Evolutionary conservation across 2,888 invertebrate species (phyloP), one percentile per base, ranked within the genome.

Genomic region (Carterocephalus palaemon): DNA sequence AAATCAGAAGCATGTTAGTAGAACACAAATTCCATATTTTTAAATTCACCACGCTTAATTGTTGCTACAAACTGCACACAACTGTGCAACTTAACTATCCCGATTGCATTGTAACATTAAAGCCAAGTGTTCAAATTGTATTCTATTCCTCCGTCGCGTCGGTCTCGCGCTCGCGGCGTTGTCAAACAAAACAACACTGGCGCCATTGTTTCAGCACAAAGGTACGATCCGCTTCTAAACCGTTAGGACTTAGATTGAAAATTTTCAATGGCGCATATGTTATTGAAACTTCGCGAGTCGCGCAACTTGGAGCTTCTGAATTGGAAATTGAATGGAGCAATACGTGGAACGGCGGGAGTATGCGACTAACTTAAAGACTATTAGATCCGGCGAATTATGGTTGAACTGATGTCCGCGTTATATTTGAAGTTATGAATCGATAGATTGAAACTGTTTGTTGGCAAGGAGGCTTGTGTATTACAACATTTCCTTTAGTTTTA

Each of bases 171-270:
- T 15, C 13, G 22, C 22, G 16, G 36, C 15, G 36, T 36, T 23
- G 36, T 24, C 23, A 8, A 29, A 39, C 39, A 31, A 39, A 40
- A 36, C 29, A 43, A 24, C 10, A 28, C 22, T 9, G n/a, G 8
- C 23, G 42, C 39, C 29, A 46, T 49, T 49, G 49, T 47, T 47
- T 47, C 24, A 31, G 17, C 43, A 49, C 49, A 43, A 49, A 49
- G 46, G 47, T 46, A 46, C 23, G 40, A 40, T 17, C 40, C 26
- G 29, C 31, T 26, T 28, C 47, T 40, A 43, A 43, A 36, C 38
- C 43, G 12, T 28, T 10, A 24, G 20, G 46, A 39, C 39, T 47
- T 46, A 43, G 42, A 47, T 49, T 49, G 49, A 43, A 49, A 47
- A 49, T 47, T 39, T 49, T 37, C 43, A 43, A 43, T 43, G 29